Percentiles rank a stretch among this genome's conserved stretches.
These are phyloP conservation scores for Microdon myrmicae DNA, from an alignment of 2,888 invertebrate species.

Conservation along the genomic window DNA sequence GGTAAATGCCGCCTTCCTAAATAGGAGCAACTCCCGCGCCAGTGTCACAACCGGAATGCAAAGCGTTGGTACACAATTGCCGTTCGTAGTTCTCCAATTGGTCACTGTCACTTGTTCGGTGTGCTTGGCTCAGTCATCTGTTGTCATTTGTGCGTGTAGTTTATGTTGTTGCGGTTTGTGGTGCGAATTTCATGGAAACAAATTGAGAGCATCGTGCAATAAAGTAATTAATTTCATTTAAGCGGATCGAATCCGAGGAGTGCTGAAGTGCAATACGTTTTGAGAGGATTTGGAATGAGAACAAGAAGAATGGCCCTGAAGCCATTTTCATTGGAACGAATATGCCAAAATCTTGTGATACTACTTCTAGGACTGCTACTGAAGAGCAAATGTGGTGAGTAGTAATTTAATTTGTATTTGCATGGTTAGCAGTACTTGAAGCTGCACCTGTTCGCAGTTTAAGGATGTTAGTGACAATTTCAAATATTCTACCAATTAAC, in stretches of 20 bases:
- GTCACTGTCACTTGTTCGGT: neutral
- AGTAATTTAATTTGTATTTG: too few species aligned
- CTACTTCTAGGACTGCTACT: conserved; percentile 24
- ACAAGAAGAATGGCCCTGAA: conserved; percentile 36
- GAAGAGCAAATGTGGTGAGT: conserved; percentile 39
- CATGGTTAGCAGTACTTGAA: too few species aligned
- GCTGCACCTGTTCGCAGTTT: too few species aligned
- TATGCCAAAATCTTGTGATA: conserved; percentile 38
- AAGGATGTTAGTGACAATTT: too few species aligned
- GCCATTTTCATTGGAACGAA: conserved; percentile 32
- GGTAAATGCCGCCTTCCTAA: too few species aligned
- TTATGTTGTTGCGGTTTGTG: conserved; percentile 10
- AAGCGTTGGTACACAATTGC: too few species aligned
- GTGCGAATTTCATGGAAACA: neutral
- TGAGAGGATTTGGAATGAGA: conserved; percentile 27
- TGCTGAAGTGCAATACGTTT: too few species aligned
- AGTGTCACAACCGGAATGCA: too few species aligned
- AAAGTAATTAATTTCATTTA: neutral
- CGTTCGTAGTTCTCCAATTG: conserved; percentile 3
- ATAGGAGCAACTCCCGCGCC: too few species aligned
- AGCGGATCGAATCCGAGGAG: too few species aligned
- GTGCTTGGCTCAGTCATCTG: conserved; percentile 27
- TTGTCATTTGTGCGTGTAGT: conserved; percentile 21
- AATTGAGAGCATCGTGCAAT: conserved; percentile 13
- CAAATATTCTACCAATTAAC: too few species aligned